Evolutionary conservation across 2,797 vertebrate genomes (phyloP).

Genomic region (Sebastolobus altivelis): DNA sequence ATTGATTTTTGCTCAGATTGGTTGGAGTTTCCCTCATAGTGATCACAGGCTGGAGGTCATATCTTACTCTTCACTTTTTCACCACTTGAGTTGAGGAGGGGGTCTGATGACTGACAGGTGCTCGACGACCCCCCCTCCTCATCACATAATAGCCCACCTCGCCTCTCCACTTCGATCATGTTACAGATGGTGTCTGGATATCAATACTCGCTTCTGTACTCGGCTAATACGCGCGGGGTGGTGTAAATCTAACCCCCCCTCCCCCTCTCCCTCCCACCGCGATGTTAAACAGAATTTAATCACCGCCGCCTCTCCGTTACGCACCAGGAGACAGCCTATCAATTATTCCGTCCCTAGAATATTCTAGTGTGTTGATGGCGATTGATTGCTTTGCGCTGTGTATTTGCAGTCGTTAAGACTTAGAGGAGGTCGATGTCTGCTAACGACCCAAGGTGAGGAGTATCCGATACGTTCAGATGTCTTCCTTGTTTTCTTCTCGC

Average conservation of each 20-base stretch:
- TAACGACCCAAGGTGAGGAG: constrained; percentile 77
- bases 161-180: constrained; percentile 63
- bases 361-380: constrained; percentile 75
- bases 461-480: constrained; percentile 65
- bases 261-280: constrained; percentile 11
- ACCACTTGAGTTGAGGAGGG: background rate
- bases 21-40: too few relatives aligned
- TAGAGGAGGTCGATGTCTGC: constrained; percentile 75
- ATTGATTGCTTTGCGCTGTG: constrained; percentile 78
- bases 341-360: constrained; percentile 79
- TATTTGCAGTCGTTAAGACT: constrained; percentile 78
- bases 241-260: constrained; percentile 49
- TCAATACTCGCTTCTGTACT: constrained; percentile 64
- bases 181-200: constrained; percentile 66
- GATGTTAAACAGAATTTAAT: constrained; percentile 80
- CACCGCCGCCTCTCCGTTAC: constrained; percentile 74
- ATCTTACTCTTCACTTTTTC: too few relatives aligned
- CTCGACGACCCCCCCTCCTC: constrained; percentile 28
- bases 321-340: constrained; percentile 76
- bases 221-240: constrained; percentile 24
- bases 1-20: background rate
- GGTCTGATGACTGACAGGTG: constrained; percentile 46
- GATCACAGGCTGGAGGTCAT: too few relatives aligned
- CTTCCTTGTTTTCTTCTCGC: constrained; percentile 44
- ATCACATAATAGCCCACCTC: constrained; percentile 52